These are phyloP conservation scores for Aethina tumida DNA, from an alignment of 1,140 invertebrate genomes.

Conservation along the genomic window DNA sequence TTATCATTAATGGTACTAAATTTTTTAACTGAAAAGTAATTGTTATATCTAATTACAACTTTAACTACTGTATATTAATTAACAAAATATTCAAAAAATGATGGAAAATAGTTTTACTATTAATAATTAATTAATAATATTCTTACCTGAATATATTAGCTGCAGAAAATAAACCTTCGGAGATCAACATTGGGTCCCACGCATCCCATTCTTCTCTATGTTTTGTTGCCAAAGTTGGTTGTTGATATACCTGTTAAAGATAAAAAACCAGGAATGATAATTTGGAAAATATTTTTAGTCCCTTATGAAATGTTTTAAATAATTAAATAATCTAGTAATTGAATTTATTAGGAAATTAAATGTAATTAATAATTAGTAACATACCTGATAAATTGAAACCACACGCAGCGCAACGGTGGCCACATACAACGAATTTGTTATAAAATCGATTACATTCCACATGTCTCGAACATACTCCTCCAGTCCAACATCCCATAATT, in stretches of 20 bases:
- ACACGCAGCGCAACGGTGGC: conserved; percentile 89
- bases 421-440: conserved; percentile 95
- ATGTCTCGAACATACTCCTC: conserved; percentile 94
- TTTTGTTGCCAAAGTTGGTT: conserved; percentile 42
- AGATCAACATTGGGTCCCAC: conserved; percentile 94
- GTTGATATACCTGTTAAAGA: conserved; percentile 22
- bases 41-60: too few relatives aligned
- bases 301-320: too few relatives aligned
- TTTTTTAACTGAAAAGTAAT: too few relatives aligned
- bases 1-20: too few relatives aligned
- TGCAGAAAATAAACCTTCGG: conserved; percentile 92
- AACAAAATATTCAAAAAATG: too few relatives aligned
- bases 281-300: background rate
- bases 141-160: conserved; percentile 88
- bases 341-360: too few relatives aligned
- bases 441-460: conserved; percentile 99
- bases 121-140: too few relatives aligned
- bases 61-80: too few relatives aligned
- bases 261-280: background rate
- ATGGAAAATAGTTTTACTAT: too few relatives aligned
- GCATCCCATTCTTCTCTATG: conserved; percentile 74
- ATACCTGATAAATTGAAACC: conserved; percentile 85
- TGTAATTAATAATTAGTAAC: background rate
- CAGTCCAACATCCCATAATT: conserved; percentile 93
- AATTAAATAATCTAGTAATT: too few relatives aligned